phyloP scores from a whole-genome alignment of 2,888 invertebrate genomes.

The Octodonta nipae region DNA sequence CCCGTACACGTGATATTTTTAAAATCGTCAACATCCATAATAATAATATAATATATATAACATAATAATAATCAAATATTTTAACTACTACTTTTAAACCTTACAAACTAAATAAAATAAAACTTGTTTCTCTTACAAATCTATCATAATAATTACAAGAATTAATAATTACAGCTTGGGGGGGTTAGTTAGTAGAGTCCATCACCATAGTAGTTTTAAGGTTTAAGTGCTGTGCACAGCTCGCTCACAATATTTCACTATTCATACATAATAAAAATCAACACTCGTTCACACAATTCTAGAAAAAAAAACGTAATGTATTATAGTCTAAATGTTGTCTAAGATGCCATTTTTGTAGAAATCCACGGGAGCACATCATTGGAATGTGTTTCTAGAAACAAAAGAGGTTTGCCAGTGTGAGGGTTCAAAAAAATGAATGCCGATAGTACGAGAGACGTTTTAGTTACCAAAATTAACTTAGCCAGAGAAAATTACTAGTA shows the following conservation, averaged over 20 bases:
- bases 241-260: slow-evolving; percentile 3
- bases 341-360: slow-evolving; percentile 40
- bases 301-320: slow-evolving; percentile 12
- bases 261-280: too few species aligned
- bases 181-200: too few species aligned
- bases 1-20: too few species aligned
- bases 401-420: too few species aligned
- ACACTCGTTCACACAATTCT: slow-evolving; percentile 7
- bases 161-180: slow-evolving; percentile 31
- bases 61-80: too few species aligned
- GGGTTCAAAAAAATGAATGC: too few species aligned
- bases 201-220: slow-evolving; percentile 35
- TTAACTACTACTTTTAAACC: too few species aligned
- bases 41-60: too few species aligned
- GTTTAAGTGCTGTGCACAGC: slow-evolving; percentile 20
- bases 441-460: too few species aligned
- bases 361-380: slow-evolving; percentile 37
- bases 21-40: too few species aligned
- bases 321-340: slow-evolving; percentile 26
- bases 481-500: too few species aligned
- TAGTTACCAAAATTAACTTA: too few species aligned
- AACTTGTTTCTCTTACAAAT: slow-evolving; percentile 22
- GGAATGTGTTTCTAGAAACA: slow-evolving; percentile 38
- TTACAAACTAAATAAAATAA: slow-evolving; percentile 30
- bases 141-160: slow-evolving; percentile 33